Evolutionary conservation across 2,888 invertebrate species (phyloP).

Genomic region (Notodonta ziczac): DNA sequence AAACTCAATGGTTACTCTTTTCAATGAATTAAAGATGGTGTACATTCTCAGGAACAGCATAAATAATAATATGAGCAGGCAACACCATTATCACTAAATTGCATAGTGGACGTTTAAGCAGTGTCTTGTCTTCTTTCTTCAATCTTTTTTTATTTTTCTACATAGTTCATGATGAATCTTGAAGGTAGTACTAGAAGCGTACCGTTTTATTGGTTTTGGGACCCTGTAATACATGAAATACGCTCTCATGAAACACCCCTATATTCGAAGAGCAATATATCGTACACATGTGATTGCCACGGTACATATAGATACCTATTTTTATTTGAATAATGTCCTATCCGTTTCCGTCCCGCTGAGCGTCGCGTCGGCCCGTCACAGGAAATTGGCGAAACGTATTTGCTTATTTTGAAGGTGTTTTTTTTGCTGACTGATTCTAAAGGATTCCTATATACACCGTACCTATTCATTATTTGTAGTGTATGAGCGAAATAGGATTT

Average conservation of each 20-base stretch:
- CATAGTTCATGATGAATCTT: no score
- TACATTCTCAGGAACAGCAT: no score
- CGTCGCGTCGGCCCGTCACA: slow-evolving; percentile 14
- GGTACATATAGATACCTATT: slow-evolving; percentile 23
- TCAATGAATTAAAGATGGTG: no score
- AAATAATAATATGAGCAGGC: no score
- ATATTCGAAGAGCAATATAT: slow-evolving; percentile 1
- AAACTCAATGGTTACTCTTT: no score
- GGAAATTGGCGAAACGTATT: slow-evolving; percentile 31
- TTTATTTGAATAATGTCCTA: slow-evolving; percentile 31
- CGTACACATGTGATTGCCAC: slow-evolving; percentile 25
- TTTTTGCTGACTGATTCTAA: slow-evolving; percentile 6
- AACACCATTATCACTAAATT: no score
- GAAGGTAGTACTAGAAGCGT: no score
- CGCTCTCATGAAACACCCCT: slow-evolving; percentile 10
- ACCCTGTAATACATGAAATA: background rate
- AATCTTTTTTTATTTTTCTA: no score
- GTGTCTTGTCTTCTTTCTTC: no score
- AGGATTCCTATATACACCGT: background rate
- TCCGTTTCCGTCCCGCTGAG: slow-evolving; percentile 28
- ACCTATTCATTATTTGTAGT: background rate
- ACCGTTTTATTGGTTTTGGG: no score
- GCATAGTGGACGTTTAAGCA: no score
- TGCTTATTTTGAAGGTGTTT: slow-evolving; percentile 16
- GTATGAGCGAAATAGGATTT: no score